These are phyloP conservation scores for Cactoblastis cactorum DNA, from an alignment of 2,888 invertebrate species.

Conservation along the genomic window DNA sequence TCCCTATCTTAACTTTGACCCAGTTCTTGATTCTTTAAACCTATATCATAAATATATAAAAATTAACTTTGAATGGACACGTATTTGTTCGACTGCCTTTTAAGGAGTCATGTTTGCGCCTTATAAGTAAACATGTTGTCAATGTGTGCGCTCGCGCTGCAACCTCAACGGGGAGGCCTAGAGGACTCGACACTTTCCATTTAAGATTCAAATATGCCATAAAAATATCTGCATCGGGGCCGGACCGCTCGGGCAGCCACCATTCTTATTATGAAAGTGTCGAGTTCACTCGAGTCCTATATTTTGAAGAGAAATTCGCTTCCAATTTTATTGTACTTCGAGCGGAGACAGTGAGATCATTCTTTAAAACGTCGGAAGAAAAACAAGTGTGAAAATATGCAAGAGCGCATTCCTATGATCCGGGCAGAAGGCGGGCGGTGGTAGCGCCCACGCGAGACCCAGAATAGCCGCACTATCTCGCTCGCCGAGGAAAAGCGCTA, in stretches of 20 bases:
- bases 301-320: slow-evolving; percentile 44
- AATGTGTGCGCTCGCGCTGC: slow-evolving; percentile 64
- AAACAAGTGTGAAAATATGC: slow-evolving; percentile 43
- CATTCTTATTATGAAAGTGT: slow-evolving; percentile 23
- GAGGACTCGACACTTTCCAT: slow-evolving; percentile 39
- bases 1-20: slow-evolving; percentile 26
- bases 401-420: slow-evolving; percentile 38
- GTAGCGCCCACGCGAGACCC: slow-evolving; percentile 47
- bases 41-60: slow-evolving; percentile 36
- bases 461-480: slow-evolving; percentile 69
- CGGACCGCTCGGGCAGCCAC: slow-evolving; percentile 26
- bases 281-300: slow-evolving; percentile 37
- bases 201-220: slow-evolving; percentile 43
- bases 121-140: slow-evolving; percentile 72
- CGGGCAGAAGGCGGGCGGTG: slow-evolving; percentile 30
- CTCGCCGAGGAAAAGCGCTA: slow-evolving; percentile 67
- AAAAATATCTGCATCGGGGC: slow-evolving; percentile 36
- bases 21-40: slow-evolving; percentile 26
- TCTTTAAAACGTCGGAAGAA: slow-evolving; percentile 36
- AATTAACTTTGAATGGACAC: slow-evolving; percentile 61
- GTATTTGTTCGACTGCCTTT: slow-evolving; percentile 57
- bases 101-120: slow-evolving; percentile 56
- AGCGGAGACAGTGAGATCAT: slow-evolving; percentile 39
- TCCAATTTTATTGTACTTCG: slow-evolving; percentile 23
- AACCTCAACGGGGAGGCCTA: slow-evolving; percentile 53